Conservation (phyloP, 2,113 vertebrate genomes). For the Ploceus nigricollis region DNA sequence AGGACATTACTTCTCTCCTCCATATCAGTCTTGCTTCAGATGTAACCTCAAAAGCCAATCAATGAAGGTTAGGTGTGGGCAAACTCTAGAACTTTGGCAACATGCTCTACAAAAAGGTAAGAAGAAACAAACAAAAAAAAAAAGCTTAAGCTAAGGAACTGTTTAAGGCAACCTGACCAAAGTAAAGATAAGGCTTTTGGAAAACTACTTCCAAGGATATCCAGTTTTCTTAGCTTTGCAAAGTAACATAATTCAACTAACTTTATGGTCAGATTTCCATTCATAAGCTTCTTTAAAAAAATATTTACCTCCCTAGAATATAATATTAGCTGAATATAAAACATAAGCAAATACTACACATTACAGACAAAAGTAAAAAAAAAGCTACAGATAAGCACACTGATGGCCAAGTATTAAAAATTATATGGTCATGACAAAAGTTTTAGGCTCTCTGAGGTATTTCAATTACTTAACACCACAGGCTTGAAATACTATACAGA, state of each 20-base stretch:
- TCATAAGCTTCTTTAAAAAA: conserved; percentile 11
- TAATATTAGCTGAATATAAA: neutral
- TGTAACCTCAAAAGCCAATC: conserved; percentile 14
- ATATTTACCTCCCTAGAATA: neutral
- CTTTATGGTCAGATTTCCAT: conserved; percentile 27
- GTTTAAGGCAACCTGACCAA: conserved; percentile 63
- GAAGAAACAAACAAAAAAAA: neutral
- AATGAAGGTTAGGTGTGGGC: neutral
- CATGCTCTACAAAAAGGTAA: neutral
- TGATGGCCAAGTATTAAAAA: neutral
- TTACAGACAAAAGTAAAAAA: neutral
- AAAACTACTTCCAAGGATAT: conserved; percentile 15
- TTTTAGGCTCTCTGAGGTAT: conserved; percentile 51
- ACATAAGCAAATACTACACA: neutral
- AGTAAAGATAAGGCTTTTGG: conserved; percentile 59
- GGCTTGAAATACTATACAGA: neutral
- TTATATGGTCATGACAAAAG: neutral
- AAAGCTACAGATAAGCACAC: neutral
- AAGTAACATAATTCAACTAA: neutral
- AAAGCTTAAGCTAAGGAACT: neutral
- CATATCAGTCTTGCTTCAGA: conserved; percentile 28
- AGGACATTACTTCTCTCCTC: neutral
- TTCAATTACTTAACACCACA: conserved; percentile 31
- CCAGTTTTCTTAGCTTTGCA: conserved; percentile 19
- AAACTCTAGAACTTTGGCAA: conserved; percentile 26